These are phyloP conservation scores for Abscondita cerata DNA, from an alignment of 2,888 invertebrate genomes.

Conservation along the genomic window DNA sequence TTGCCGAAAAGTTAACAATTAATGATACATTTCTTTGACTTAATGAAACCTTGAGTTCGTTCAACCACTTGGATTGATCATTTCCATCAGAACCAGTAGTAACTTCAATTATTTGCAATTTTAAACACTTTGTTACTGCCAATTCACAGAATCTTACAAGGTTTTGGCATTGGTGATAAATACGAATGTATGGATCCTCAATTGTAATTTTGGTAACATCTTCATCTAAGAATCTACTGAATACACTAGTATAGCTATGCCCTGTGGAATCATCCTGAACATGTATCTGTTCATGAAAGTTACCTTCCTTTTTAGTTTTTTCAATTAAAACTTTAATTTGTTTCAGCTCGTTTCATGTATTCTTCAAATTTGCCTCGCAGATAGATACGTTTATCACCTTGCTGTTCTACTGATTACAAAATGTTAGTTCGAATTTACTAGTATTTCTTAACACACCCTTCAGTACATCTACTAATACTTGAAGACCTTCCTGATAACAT, in stretches of 20 bases:
- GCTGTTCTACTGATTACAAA: constrained; percentile 40
- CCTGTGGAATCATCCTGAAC: constrained; percentile 80
- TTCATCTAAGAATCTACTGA: constrained; percentile 81
- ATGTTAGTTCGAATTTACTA: neutral
- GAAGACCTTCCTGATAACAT: constrained; percentile 81
- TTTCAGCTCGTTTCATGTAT: constrained; percentile 85
- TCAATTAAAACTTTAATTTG: constrained; percentile 75
- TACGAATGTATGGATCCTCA: constrained; percentile 87
- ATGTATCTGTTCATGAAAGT: constrained; percentile 75
- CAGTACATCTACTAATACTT: constrained; percentile 72
- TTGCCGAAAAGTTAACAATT: constrained; percentile 71
- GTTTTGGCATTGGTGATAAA: constrained; percentile 88
- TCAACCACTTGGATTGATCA: constrained; percentile 68
- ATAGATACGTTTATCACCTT: constrained; percentile 64
- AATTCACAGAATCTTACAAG: constrained; percentile 85
- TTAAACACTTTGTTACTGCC: constrained; percentile 70
- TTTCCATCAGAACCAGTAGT: constrained; percentile 64
- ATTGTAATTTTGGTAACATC: constrained; percentile 72
- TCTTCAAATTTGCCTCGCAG: constrained; percentile 71
- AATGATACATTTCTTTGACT: constrained; percentile 66
- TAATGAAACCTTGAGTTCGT: constrained; percentile 68
- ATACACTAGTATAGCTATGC: constrained; percentile 78
- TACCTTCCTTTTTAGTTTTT: constrained; percentile 72
- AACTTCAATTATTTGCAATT: constrained; percentile 67
- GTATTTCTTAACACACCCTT: constrained; percentile 63